Conservation (phyloP, 2,888 invertebrate species). For the Diogma glabrata region DNA sequence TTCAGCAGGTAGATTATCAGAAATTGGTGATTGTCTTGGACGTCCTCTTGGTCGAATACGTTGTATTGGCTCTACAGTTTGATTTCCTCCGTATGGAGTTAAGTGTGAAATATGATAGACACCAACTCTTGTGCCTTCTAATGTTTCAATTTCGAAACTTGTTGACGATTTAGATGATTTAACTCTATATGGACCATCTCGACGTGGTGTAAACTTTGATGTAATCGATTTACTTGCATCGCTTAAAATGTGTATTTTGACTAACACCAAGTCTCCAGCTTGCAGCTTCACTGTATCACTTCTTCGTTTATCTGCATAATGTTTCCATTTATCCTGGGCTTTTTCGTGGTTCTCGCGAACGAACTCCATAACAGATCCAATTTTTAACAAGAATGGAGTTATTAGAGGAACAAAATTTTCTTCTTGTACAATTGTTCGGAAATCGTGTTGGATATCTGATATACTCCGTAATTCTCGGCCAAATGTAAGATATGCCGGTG, state of each 20-base stretch:
- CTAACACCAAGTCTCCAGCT: background rate
- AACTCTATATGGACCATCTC: background rate
- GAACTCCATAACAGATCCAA: background rate
- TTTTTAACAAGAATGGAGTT: slow-evolving; percentile 10
- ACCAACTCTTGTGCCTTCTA: background rate
- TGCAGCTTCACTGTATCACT: background rate
- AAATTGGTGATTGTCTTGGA: no score
- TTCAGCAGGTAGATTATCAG: no score
- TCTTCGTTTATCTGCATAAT: background rate
- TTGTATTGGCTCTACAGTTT: no score
- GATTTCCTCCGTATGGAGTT: no score
- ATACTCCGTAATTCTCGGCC: slow-evolving; percentile 28
- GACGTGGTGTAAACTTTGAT: background rate
- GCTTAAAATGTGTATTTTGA: background rate
- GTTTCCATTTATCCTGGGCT: background rate
- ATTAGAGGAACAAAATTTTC: slow-evolving; percentile 21
- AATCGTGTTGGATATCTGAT: slow-evolving; percentile 24
- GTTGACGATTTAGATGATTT: no score
- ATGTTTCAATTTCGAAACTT: background rate
- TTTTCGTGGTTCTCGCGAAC: background rate
- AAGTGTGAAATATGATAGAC: background rate
- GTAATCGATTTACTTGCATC: background rate
- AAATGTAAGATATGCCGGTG: slow-evolving; percentile 23
- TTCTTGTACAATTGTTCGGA: slow-evolving; percentile 20
- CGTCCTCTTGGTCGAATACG: no score